Percentiles rank a stretch among this genome's conserved stretches.
phyloP scores from a whole-genome alignment of 2,888 invertebrate species.

The Hydriomena furcata region DNA sequence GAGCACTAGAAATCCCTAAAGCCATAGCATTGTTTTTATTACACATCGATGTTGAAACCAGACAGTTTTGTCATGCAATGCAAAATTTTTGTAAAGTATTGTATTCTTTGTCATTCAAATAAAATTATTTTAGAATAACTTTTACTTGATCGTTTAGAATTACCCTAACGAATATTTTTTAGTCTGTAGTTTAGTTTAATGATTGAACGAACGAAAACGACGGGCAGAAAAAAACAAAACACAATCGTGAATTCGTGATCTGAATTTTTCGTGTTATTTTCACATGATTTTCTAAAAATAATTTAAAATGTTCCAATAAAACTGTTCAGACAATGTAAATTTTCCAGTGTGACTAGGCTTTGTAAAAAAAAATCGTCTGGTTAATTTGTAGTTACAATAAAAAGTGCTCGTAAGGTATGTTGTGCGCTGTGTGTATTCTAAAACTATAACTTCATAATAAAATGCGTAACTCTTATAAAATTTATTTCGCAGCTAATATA shows the following conservation, averaged over 20 bases:
- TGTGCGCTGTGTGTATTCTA: neutral
- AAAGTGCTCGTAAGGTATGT: slow-evolving; percentile 17
- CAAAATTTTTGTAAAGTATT: too few relatives aligned
- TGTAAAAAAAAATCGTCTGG: slow-evolving; percentile 5
- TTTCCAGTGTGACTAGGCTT: slow-evolving; percentile 22
- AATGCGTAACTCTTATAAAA: too few relatives aligned
- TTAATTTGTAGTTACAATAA: slow-evolving; percentile 19
- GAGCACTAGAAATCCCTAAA: too few relatives aligned
- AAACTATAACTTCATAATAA: too few relatives aligned
- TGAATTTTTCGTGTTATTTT: slow-evolving; percentile 17
- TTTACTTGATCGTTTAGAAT: too few relatives aligned
- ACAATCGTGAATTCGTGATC: slow-evolving; percentile 21
- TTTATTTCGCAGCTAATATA: neutral
- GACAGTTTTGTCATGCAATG: too few relatives aligned
- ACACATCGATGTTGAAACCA: too few relatives aligned
- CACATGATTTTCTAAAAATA: slow-evolving; percentile 20
- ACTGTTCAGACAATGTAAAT: slow-evolving; percentile 25
- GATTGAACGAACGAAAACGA: slow-evolving; percentile 13
- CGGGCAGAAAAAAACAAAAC: slow-evolving; percentile 37
- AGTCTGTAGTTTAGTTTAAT: too few relatives aligned
- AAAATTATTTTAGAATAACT: too few relatives aligned
- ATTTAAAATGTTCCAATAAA: slow-evolving; percentile 16
- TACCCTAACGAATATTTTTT: too few relatives aligned
- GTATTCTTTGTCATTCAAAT: too few relatives aligned
- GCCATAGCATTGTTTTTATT: too few relatives aligned